phyloP scores from a whole-genome alignment of 2,888 invertebrate species.

The Calameuta idolon region DNA sequence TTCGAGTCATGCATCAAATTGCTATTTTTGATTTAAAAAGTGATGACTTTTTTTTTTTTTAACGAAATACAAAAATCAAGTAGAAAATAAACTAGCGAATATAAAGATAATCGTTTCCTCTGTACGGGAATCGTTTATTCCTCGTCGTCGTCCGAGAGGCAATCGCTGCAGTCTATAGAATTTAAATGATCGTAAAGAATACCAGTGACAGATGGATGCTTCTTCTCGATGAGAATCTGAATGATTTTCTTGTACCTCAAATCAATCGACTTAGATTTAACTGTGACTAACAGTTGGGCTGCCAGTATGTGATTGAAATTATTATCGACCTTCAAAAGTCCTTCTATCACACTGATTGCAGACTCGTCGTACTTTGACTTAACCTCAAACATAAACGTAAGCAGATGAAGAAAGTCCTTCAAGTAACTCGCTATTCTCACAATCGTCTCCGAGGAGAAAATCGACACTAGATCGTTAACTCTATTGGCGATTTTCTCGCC shows the following conservation, averaged over 20 bases:
- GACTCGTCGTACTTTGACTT: neutral
- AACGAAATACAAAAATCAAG: neutral
- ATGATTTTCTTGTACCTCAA: conserved; percentile 14
- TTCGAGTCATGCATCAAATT: too few species aligned
- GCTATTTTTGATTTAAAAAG: neutral
- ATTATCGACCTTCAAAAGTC: conserved; percentile 14
- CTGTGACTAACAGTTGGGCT: conserved; percentile 17
- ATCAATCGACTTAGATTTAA: neutral
- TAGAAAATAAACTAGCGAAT: neutral
- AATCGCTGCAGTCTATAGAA: neutral
- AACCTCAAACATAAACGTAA: neutral
- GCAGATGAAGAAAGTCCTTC: neutral
- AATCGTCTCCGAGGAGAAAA: conserved; percentile 20
- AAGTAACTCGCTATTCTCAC: neutral
- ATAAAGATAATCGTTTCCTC: neutral
- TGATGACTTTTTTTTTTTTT: neutral
- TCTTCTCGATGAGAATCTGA: conserved; percentile 9
- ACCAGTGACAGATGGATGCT: conserved; percentile 22
- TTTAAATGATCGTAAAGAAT: conserved; percentile 14
- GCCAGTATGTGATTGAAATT: conserved; percentile 25
- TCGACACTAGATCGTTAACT: conserved; percentile 21
- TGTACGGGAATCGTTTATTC: neutral
- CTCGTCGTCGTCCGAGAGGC: neutral
- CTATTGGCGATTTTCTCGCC: conserved; percentile 19
- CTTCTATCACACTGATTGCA: conserved; percentile 22